Evolutionary conservation across 2,113 vertebrate genomes (phyloP), one percentile per base, ranked within the genome.

Genomic region (Paraplagusia blochii): DNA sequence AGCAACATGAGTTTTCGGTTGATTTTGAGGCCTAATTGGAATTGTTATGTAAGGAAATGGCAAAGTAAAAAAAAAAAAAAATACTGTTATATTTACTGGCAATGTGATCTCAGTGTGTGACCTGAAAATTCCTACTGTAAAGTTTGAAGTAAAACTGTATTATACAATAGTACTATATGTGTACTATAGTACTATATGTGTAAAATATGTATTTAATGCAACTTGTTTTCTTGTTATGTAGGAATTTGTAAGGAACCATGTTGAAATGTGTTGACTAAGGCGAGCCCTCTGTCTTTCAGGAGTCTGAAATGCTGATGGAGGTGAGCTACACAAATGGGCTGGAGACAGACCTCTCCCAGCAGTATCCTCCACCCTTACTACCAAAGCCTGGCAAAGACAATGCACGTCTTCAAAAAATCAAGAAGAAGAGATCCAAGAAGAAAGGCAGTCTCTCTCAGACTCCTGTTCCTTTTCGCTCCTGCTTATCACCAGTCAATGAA

Each of bases 351-450:
- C 72, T 19, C 67, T 66, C 59, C 71, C 88, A 61, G 70, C 92
- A 87, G 54, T 81, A 85, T 7, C 88, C 91, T 14, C 95, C 95
- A 0, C 93, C 94, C 6, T 75, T 95, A 45, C 78, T 93, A 1
- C 95, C 95, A 12, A 98, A 98, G 78, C 95, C 95, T 0, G 82
- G 90, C 12, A 95, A 93, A 73, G 94, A 95, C 85, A 97, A 95
- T 44, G 82, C 88, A 3, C 81, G 88, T 8, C 89, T 98, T 44
- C 95, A 95, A 84, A 92, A 88, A 43, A 90, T 98, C 7, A 88
- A 95, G 79, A 93, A 93, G 79, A 95, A 92, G 80, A 88, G 90
- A 0, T 80, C 90, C 48, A 92, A 90, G 81, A 95, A 89, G 71
- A 93, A 89, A 1, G 61, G 76, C 0, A 2, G 72, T 12, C 83